Conservation (phyloP, 2,888 invertebrate genomes). For the Odontocerum albicorne region DNA sequence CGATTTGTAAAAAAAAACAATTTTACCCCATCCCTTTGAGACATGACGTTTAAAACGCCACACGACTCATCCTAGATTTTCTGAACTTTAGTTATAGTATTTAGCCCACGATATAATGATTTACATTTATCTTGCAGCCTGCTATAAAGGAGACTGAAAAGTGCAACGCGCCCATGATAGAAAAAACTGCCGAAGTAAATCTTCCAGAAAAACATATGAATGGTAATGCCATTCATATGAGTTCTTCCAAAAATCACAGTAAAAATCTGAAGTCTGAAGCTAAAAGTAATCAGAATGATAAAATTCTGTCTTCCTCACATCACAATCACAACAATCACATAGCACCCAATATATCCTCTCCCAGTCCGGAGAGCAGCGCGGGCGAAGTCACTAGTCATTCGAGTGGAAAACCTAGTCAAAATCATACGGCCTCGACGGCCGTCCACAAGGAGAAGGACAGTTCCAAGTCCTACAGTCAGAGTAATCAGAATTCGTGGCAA, state of each 20-base stretch:
- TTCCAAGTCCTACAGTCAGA: conserved; percentile 12
- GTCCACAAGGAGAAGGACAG: conserved; percentile 22
- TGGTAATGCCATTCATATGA: conserved; percentile 30
- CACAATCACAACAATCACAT: conserved; percentile 26
- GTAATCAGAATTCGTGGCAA: conserved; percentile 15
- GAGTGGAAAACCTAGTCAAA: conserved; percentile 26
- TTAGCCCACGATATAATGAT: too few relatives aligned
- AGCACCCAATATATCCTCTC: neutral
- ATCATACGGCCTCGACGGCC: conserved; percentile 10
- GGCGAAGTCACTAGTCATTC: conserved; percentile 16
- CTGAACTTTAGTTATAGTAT: too few relatives aligned
- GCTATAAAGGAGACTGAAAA: conserved; percentile 31
- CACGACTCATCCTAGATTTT: too few relatives aligned
- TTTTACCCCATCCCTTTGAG: too few relatives aligned
- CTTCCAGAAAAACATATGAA: conserved; percentile 32
- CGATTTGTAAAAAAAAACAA: too few relatives aligned
- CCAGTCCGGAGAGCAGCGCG: neutral
- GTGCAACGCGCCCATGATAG: conserved; percentile 8
- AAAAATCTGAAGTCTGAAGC: conserved; percentile 23
- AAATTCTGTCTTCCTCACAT: conserved; percentile 27
- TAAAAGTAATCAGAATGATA: conserved; percentile 25
- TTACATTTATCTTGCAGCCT: conserved; percentile 26
- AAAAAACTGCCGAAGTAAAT: conserved; percentile 24
- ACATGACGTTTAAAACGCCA: too few relatives aligned
- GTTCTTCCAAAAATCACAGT: conserved; percentile 20